Evolutionary conservation across 2,113 vertebrate genomes (phyloP).

Genomic region (Psettodes erumei): DNA sequence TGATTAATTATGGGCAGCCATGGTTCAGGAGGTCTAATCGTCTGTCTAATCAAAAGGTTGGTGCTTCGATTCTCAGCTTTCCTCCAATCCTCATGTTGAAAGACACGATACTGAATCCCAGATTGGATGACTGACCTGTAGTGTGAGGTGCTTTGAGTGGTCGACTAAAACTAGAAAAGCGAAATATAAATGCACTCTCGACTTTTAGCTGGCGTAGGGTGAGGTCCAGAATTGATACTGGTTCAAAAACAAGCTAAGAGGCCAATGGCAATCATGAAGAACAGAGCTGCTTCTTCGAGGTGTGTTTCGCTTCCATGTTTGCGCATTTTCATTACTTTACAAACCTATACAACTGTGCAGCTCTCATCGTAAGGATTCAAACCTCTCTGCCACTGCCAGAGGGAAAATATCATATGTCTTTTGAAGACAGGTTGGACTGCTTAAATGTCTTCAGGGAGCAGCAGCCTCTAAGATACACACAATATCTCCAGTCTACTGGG

Average conservation of each 20-base stretch:
- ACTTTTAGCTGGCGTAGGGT: not conserved
- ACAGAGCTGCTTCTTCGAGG: not conserved
- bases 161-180: no score
- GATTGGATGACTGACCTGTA: no score
- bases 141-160: no score
- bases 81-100: no score
- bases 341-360: not conserved
- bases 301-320: not conserved
- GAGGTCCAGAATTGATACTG: not conserved
- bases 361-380: slow-evolving; percentile 6
- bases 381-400: not conserved
- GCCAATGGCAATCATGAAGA: not conserved
- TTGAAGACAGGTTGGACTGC: slow-evolving; percentile 19
- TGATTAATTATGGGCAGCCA: no score
- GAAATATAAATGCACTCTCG: no score
- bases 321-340: slow-evolving; percentile 10
- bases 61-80: no score
- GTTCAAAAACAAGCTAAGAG: not conserved
- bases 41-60: no score
- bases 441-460: not conserved
- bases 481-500: not conserved
- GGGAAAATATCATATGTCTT: slow-evolving; percentile 12
- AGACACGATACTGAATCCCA: no score
- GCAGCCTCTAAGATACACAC: not conserved
- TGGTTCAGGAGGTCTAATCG: no score